Evolutionary conservation across 2,888 invertebrate species (phyloP).

Genomic region (Cactoblastis cactorum): DNA sequence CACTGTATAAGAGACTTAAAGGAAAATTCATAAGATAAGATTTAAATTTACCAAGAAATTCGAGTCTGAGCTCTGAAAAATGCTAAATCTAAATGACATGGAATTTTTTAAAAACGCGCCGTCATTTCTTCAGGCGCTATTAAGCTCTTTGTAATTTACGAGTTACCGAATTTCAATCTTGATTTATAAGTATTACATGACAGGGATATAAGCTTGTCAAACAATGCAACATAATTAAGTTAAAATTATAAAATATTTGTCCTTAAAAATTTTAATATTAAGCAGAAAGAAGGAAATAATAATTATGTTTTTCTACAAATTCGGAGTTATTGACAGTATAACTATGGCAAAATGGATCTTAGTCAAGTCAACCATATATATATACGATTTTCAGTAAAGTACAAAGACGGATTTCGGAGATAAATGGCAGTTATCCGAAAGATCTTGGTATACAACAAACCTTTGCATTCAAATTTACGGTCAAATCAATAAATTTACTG

Average conservation of each 20-base stretch:
- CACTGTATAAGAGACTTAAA: too few species aligned
- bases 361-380: neutral
- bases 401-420: slow-evolving; percentile 7
- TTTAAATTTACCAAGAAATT: neutral
- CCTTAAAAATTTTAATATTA: neutral
- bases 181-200: slow-evolving; percentile 7
- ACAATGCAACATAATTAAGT: neutral
- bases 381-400: neutral
- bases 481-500: slow-evolving; percentile 21
- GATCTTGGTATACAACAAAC: slow-evolving; percentile 23
- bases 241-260: neutral
- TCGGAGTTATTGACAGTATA: neutral
- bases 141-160: slow-evolving; percentile 11
- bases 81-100: neutral
- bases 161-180: slow-evolving; percentile 6
- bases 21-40: too few species aligned
- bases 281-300: neutral
- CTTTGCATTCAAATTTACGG: slow-evolving; percentile 32
- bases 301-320: neutral
- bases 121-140: slow-evolving; percentile 4
- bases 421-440: slow-evolving; percentile 23
- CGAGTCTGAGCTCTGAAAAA: too few species aligned
- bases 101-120: slow-evolving; percentile 9
- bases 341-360: too few species aligned
- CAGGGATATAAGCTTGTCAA: slow-evolving; percentile 11